Evolutionary conservation across 2,113 vertebrate genomes (phyloP).

Genomic region (Sander lucioperca): DNA sequence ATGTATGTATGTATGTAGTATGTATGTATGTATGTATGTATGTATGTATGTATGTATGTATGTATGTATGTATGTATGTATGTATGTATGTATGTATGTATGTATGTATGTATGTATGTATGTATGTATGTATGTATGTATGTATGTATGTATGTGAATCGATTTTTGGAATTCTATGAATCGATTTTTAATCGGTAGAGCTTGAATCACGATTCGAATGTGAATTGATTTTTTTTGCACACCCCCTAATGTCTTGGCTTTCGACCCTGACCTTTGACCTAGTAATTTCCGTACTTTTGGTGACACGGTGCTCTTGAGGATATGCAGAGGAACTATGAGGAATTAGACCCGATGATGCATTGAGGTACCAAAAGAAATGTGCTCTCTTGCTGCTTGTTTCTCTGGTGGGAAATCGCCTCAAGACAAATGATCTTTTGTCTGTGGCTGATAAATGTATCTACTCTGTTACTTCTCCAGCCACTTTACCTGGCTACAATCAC

Average conservation of each 20-base stretch:
- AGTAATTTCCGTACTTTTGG: neutral
- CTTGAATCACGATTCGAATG: too few species aligned
- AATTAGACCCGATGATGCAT: neutral
- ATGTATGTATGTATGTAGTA: too few species aligned
- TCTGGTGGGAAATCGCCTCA: neutral
- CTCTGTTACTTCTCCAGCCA: neutral
- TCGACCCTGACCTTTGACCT: neutral
- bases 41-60: too few species aligned
- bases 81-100: too few species aligned
- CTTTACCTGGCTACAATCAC: neutral
- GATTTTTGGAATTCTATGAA: too few species aligned
- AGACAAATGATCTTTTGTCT: neutral
- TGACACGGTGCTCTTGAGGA: neutral
- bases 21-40: too few species aligned
- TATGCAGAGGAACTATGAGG: neutral
- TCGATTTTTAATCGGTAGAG: too few species aligned
- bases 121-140: too few species aligned
- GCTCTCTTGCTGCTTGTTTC: constrained; percentile 4
- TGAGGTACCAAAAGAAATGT: neutral
- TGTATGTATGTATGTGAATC: too few species aligned
- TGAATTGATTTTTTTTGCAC: too few species aligned
- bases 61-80: too few species aligned
- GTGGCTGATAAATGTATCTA: neutral
- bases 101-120: too few species aligned
- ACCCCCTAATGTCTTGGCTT: neutral